Percentiles rank a stretch among this genome's conserved stretches.
Evolutionary conservation across 2,797 vertebrate genomes (phyloP).

Genomic region (Pseudopleuronectes americanus): DNA sequence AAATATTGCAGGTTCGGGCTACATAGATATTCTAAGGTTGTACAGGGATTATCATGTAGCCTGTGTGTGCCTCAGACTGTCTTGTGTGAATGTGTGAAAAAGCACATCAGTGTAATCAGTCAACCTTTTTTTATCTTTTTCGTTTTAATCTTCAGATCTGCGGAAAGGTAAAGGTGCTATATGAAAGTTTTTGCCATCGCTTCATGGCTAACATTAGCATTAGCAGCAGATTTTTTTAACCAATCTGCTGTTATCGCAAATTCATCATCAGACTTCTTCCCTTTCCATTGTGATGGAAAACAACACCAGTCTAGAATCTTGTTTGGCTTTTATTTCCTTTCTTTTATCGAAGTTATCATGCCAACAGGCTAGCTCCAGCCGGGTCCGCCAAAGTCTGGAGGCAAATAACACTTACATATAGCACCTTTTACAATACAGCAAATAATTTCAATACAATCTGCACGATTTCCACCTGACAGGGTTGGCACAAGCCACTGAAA

Average conservation of each 20-base stretch:
- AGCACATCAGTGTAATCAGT: constrained; percentile 1
- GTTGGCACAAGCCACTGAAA: background rate
- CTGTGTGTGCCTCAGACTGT: constrained; percentile 23
- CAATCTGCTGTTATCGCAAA: too few species aligned
- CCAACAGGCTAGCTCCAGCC: background rate
- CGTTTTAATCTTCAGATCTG: background rate
- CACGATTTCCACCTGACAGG: constrained; percentile 9
- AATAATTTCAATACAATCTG: constrained; percentile 5
- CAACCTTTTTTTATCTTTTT: background rate
- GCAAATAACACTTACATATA: background rate
- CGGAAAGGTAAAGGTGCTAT: constrained; percentile 10
- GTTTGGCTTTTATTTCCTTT: background rate
- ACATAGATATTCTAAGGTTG: constrained; percentile 41
- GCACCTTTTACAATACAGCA: background rate
- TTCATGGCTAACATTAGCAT: background rate
- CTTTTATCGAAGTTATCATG: background rate
- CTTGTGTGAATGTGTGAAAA: constrained; percentile 26
- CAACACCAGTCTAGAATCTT: background rate
- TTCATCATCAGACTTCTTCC: background rate
- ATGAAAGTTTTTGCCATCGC: background rate
- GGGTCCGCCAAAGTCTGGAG: background rate
- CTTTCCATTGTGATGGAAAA: background rate
- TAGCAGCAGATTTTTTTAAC: background rate
- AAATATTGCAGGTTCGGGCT: constrained; percentile 22
- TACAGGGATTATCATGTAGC: constrained; percentile 4